Base-by-base conservation (phyloP, 2,888 invertebrate genomes). In the Steromphala cineraria region DNA sequence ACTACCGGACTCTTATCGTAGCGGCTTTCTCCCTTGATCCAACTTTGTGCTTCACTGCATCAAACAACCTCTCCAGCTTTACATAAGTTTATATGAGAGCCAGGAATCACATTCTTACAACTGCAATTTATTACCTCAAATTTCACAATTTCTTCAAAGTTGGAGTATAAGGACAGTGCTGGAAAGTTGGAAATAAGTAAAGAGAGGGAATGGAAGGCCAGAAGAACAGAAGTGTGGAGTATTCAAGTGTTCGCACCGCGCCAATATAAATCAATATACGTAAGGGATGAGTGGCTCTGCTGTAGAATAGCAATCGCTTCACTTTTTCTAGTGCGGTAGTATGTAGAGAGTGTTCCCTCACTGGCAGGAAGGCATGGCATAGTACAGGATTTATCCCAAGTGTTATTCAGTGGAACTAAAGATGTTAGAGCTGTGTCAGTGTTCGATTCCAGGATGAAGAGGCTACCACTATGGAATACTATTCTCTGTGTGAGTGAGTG, bases 201-300 rank as follows among this genome's bases (percentile, higher is more conserved):
- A 71, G 24, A 71, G 40, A 17, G n/a, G 31, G n/a, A 40, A 71
- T 36, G 36, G 40, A 36, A 36, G 19, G 31, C 40, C 17, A 71
- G 40, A 71, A 71, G 24, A 19, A 40, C 71, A 36, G 71, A 13
- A 71, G 36, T 71, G 17, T 36, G 40, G 71, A 71, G 71, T 71
- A 71, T 71, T 71, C 36, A 31, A 71, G 71, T 40, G 71, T 71
- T 71, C 71, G 71, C 71, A 31, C 31, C 17, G 31, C 71, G 36
- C 36, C n/a, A n/a, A 71, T 71, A 71, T 40, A 31, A 71, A 71
- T 71, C 71, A 71, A 71, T 71, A 71, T 36, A 71, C 36, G 40
- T 19, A 71, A 31, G 40, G 71, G 71, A 71, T 71, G 40, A 36
- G 28, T 36, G 31, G 8, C 36, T 40, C 15, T 71, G 36, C 19